A percentile compares a stretch with the other conserved stretches of the same genome.
Conservation (phyloP, 92 coral and sea anemone species). For the Palythoa caribaeorum region DNA sequence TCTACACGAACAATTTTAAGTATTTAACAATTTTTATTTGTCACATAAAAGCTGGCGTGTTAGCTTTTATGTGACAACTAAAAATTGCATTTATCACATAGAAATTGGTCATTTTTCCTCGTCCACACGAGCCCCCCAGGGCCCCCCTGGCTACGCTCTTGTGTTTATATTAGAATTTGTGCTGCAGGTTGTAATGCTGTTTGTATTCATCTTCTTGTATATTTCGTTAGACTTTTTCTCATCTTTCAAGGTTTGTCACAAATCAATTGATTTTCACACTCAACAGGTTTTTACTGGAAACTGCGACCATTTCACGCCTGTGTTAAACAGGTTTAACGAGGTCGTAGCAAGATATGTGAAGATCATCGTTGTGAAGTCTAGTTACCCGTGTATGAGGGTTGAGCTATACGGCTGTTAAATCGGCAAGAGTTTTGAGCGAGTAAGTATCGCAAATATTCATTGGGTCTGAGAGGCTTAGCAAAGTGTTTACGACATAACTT, state of each 20-base stretch:
- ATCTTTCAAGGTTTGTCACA: not conserved
- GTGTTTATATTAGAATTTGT: not conserved
- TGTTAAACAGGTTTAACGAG: conserved; percentile 65
- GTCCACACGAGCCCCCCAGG: too few relatives aligned
- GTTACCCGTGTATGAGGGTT: not conserved
- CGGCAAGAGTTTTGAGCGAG: not conserved
- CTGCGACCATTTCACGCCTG: conserved; percentile 74
- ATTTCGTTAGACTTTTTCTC: not conserved
- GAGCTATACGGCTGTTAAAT: not conserved
- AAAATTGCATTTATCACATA: too few relatives aligned
- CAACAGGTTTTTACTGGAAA: conserved; percentile 83
- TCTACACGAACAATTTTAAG: too few relatives aligned
- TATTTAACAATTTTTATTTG: too few relatives aligned
- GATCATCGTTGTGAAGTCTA: conserved; percentile 47
- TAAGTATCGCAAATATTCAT: too few relatives aligned
- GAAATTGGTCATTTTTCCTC: too few relatives aligned
- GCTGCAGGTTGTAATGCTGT: not conserved
- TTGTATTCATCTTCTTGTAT: too few relatives aligned
- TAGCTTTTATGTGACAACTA: too few relatives aligned
- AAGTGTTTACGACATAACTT: too few relatives aligned
- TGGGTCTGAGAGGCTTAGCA: too few relatives aligned
- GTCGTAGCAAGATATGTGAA: conserved; percentile 78
- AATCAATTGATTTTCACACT: not conserved
- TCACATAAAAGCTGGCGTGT: too few relatives aligned
- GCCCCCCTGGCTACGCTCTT: too few relatives aligned